Base-by-base conservation (phyloP, 2,888 invertebrate species). In the Dolichopus griseipennis region DNA sequence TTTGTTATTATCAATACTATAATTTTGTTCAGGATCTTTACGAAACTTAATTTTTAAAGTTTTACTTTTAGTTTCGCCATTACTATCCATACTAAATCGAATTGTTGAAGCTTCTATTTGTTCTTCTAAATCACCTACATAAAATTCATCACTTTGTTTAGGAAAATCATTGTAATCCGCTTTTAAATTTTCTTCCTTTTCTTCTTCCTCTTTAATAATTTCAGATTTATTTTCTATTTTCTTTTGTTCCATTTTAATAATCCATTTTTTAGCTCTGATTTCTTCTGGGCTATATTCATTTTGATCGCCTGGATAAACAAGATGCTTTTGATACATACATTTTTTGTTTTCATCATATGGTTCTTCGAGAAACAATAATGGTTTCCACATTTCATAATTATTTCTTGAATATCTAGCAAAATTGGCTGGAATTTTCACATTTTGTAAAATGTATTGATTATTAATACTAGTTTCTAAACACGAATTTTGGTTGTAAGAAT, bases 261-360 rank as follows among this genome's bases (percentile, higher is more conserved):
- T 72, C 73, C 75, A 81, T 64, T 76, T 78, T 67, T 75, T 74
- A 1, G 78, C 76, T 34, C 77, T 73, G 61, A 82, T 73, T 69
- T 82, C 82, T 69, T 82, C 82, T 0, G 81, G 79, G 70, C 82
- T 80, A 66, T 77, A 80, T 70, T 82, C 82, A 2, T 75, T 72
- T 12, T 76, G 77, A 4, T 77, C 75, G 2, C 78, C 79, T 0
- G 81, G 81, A 72, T 82, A 82, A 0, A 82, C 80, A 10, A 75
- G 43, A 27, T 76, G 71, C 69, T 81, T 81, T 61, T 77, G 76
- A 75, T 82, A 82, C 64, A 77, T 76, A 67, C 82, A 81, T 9
- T 75, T 71, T n/a, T 77, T 77, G 67, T 77, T 76, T 2, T 79
- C 78, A 73, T 82, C 82, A 27, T 75, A 78, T 0, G 82, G 80